Evolutionary conservation across 2,888 invertebrate genomes (phyloP).

Genomic region (Hymenopus coronatus): DNA sequence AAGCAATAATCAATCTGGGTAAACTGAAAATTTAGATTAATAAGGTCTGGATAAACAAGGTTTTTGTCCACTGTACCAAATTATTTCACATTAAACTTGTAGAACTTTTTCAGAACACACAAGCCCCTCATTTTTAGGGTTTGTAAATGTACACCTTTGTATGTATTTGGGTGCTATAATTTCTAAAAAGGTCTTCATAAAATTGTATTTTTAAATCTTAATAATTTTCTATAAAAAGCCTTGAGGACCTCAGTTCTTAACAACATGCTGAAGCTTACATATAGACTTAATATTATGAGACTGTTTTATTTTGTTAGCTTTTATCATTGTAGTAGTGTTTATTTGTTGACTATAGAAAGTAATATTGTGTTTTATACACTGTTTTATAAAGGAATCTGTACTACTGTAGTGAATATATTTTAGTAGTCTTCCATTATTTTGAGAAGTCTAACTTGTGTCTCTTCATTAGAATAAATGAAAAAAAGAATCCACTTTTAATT

Average conservation of each 20-base stretch:
- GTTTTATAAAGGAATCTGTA: neutral
- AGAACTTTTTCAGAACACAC: too few species aligned
- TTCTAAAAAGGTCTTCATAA: neutral
- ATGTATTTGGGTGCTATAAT: neutral
- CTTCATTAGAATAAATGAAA: neutral
- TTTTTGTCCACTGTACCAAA: too few species aligned
- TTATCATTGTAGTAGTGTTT: neutral
- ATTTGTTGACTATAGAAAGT: neutral
- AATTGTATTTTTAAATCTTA: neutral
- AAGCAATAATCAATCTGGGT: too few species aligned
- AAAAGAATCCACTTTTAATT: neutral
- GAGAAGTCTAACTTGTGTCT: neutral
- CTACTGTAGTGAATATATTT: neutral
- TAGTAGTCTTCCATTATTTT: neutral
- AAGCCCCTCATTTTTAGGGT: too few species aligned
- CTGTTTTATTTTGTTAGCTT: neutral
- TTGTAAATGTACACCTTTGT: neutral
- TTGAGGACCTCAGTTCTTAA: neutral
- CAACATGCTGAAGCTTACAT: neutral
- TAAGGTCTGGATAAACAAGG: too few species aligned
- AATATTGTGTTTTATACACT: neutral
- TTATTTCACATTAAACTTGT: too few species aligned
- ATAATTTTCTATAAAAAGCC: neutral
- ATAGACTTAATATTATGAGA: neutral
- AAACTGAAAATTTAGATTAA: too few species aligned